Evolutionary conservation across 2,797 vertebrate genomes (phyloP).

Genomic region (Pseudochirops corinnae): DNA sequence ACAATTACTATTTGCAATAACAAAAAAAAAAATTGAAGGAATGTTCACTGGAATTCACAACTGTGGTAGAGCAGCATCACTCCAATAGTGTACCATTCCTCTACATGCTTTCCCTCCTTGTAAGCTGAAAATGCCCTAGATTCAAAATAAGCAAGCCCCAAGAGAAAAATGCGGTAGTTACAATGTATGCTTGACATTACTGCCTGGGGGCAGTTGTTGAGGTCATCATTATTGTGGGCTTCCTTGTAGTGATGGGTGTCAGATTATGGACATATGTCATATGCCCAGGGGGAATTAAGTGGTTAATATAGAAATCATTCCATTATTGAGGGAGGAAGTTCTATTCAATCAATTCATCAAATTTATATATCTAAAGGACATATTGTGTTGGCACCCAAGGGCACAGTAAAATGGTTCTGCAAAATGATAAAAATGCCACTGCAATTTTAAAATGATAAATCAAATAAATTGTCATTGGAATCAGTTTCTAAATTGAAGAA

Average conservation of each 20-base stretch:
- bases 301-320: conserved; percentile 74
- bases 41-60: not conserved
- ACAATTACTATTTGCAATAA: not conserved
- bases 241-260: not conserved
- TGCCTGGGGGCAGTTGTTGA: conserved; percentile 18
- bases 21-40: not conserved
- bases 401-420: conserved; percentile 62
- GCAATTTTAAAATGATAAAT: conserved; percentile 77
- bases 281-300: conserved; percentile 70
- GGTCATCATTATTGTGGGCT: conserved; percentile 1
- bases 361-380: conserved; percentile 79
- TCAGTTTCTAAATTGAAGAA: conserved; percentile 62
- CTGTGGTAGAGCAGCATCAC: not conserved
- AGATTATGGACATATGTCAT: conserved; percentile 63
- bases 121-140: not conserved
- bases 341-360: conserved; percentile 69
- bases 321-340: conserved; percentile 71
- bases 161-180: not conserved
- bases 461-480: conserved; percentile 70
- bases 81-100: not conserved
- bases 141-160: conserved; percentile 11
- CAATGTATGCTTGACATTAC: not conserved
- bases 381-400: conserved; percentile 74
- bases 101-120: not conserved
- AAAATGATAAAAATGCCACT: conserved; percentile 72